Conservation (phyloP, 1,140 invertebrate species). For the Diorhabda elongata region DNA sequence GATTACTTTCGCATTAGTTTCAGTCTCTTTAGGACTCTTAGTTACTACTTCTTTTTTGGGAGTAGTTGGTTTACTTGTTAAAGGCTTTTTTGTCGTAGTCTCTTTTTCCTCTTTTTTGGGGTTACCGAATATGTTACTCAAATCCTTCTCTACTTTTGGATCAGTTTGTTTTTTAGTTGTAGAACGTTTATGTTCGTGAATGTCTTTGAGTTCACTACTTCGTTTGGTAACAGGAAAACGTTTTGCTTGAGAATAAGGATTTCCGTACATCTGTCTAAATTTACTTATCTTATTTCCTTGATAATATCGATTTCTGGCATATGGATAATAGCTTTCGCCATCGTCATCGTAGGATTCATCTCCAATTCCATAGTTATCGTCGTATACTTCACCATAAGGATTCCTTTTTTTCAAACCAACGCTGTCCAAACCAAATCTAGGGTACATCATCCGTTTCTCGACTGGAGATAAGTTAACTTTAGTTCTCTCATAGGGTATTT, state of each 20-base stretch:
- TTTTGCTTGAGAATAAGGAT: conserved; percentile 43
- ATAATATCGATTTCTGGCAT: conserved; percentile 22
- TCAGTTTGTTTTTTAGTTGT: conserved; percentile 40
- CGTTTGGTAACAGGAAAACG: conserved; percentile 62
- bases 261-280: conserved; percentile 16
- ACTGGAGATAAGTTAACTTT: conserved; percentile 14
- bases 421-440: conserved; percentile 37
- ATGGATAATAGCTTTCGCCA: conserved; percentile 21
- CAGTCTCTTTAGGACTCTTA: conserved; percentile 22
- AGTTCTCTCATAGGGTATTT: conserved; percentile 39
- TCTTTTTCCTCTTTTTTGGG: not conserved
- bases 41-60: conserved; percentile 24
- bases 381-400: conserved; percentile 20
- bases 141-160: conserved; percentile 53
- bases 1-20: conserved; percentile 11
- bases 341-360: conserved; percentile 26
- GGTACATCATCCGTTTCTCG: conserved; percentile 30
- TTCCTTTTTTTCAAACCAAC: conserved; percentile 33
- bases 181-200: conserved; percentile 36
- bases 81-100: conserved; percentile 23
- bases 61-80: conserved; percentile 13
- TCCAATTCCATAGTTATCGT: conserved; percentile 19
- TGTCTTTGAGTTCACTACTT: conserved; percentile 46
- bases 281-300: conserved; percentile 15
- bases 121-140: conserved; percentile 53